A percentile compares a stretch with the other conserved stretches of the same genome.
phyloP scores from a whole-genome alignment of 2,113 vertebrate species.

The Phasianus colchicus region DNA sequence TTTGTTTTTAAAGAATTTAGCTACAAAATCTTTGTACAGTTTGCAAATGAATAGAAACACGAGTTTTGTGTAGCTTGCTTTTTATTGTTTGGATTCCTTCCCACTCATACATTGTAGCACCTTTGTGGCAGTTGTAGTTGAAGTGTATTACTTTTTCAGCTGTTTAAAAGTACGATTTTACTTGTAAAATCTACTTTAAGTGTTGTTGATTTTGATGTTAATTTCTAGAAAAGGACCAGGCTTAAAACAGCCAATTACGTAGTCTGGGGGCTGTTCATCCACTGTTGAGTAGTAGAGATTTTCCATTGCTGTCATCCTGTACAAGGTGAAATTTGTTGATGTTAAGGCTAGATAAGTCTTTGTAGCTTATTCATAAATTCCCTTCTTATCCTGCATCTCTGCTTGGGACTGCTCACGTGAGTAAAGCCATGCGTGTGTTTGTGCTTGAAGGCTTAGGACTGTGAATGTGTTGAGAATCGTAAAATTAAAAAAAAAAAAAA shows the following conservation, averaged over 20 bases:
- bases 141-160: not conserved
- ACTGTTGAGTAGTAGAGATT: not conserved
- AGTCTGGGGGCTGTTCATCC: not conserved
- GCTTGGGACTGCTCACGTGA: slow-evolving; percentile 57
- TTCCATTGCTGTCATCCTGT: not conserved
- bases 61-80: not conserved
- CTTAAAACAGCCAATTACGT: not conserved
- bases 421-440: slow-evolving; percentile 57
- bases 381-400: slow-evolving; percentile 67
- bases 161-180: not conserved
- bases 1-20: not conserved
- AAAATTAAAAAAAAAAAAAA: not conserved
- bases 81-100: slow-evolving; percentile 7
- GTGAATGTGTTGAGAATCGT: not conserved
- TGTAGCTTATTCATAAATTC: slow-evolving; percentile 64
- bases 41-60: not conserved
- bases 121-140: not conserved
- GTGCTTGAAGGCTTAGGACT: slow-evolving; percentile 60
- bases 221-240: not conserved
- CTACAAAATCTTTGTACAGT: not conserved
- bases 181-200: not conserved
- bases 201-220: not conserved
- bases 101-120: not conserved
- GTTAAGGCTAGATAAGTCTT: slow-evolving; percentile 15
- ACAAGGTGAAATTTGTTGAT: not conserved